Evolutionary conservation across 2,888 invertebrate genomes (phyloP).

Genomic region (Crematogaster levior): DNA sequence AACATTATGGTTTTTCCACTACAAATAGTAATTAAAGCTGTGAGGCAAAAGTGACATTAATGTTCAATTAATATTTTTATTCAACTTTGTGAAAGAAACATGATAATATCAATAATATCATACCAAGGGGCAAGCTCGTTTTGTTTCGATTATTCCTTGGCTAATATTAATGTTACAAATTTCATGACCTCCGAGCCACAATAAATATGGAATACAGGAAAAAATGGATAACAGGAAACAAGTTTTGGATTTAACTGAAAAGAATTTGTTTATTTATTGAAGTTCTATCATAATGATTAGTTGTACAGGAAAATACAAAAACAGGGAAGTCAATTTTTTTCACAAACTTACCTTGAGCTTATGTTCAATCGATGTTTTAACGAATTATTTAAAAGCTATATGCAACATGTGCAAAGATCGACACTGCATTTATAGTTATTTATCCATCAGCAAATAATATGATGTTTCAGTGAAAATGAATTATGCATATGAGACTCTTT

Average conservation of each 20-base stretch:
- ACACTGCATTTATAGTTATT: conserved; percentile 1
- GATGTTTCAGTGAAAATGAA: conserved; percentile 1
- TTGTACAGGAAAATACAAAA: neutral
- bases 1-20: neutral
- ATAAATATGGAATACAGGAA: neutral
- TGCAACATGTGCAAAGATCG: neutral
- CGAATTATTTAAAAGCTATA: conserved; percentile 18
- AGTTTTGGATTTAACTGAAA: neutral
- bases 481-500: neutral
- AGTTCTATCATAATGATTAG: neutral
- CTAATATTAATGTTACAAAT: neutral
- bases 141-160: neutral
- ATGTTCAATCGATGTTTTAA: neutral
- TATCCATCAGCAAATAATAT: conserved; percentile 26
- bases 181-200: neutral
- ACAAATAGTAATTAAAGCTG: neutral
- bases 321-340: neutral
- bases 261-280: neutral
- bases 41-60: neutral
- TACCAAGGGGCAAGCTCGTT: neutral
- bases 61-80: neutral
- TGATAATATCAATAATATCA: neutral
- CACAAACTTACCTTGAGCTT: conserved; percentile 12
- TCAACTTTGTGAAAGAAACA: neutral
- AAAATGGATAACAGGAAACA: no score